These are phyloP conservation scores for Asbolus verrucosus DNA, from an alignment of 1,140 invertebrate species.

Conservation along the genomic window DNA sequence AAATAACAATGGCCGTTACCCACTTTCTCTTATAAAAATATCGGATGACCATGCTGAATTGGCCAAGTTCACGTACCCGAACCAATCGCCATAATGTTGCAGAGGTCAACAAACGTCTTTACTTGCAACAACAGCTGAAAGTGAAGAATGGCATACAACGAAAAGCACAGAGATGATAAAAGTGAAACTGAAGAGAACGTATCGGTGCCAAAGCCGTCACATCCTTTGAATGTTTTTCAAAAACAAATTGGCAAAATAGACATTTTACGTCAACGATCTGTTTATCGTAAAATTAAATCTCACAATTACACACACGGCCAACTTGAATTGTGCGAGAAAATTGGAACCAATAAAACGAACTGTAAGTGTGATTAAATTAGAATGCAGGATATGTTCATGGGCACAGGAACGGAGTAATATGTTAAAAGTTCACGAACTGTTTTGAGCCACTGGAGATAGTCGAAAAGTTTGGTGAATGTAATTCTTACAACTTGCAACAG, in stretches of 20 bases:
- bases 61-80: constrained; percentile 11
- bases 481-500: no score
- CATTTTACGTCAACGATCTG: constrained; percentile 9
- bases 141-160: background rate
- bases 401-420: no score
- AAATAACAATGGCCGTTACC: background rate
- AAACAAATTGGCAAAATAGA: constrained; percentile 11
- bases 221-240: constrained; percentile 9
- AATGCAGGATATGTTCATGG: no score
- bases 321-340: background rate
- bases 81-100: background rate
- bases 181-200: constrained; percentile 10
- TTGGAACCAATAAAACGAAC: no score
- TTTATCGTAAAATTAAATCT: background rate
- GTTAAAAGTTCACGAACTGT: background rate
- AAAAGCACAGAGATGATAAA: background rate
- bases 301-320: no score
- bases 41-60: background rate
- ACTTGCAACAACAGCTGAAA: background rate
- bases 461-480: background rate
- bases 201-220: constrained; percentile 23
- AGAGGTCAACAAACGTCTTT: constrained; percentile 17
- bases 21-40: background rate
- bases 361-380: no score
- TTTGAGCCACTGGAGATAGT: constrained; percentile 1